Base-by-base conservation (phyloP, 2,888 invertebrate genomes). In the Sussaba pulchella region DNA sequence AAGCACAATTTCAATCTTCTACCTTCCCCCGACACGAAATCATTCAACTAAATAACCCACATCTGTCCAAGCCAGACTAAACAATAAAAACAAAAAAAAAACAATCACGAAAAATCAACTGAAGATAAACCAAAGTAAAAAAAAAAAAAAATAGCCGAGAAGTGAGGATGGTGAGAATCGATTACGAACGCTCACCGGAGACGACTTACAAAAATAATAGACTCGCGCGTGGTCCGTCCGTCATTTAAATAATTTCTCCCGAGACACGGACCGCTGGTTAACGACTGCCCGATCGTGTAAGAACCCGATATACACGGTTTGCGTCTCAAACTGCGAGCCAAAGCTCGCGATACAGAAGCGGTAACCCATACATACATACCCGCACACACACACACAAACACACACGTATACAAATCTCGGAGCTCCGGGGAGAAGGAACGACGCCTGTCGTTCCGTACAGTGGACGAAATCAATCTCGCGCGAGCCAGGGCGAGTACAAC, bases 381-480 rank as follows among this genome's bases (percentile, higher is more conserved):
- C 36, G 47, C 14, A 24, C 36, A 12, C 31, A 50, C 61, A 47
- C 6, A 50, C 41, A 74, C 61, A n/a, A n/a, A n/a, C n/a, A n/a
- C n/a, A n/a, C n/a, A n/a, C n/a, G n/a, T n/a, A n/a, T n/a, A n/a
- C n/a, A n/a, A n/a, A n/a, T n/a, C n/a, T n/a, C n/a, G 50, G 57
- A 31, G 61, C 59, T 50, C 50, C 19, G 8, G 76, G 57, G 74
- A 69, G 82, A 82, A 83, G 80, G 76, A 83, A 82, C 80, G 81
- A 83, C 82, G 82, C 78, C 84, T 84, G 84, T 83, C 84, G 57
- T 78, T 45, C 76, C 47, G 78, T 71, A 78, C 74, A 59, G 70
- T 67, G 79, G 59, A 78, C 76, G 71, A 81, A 83, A 84, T 84
- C 82, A 84, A 84, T 84, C 82, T 78, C 80, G 71, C 77, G 73